Percentiles rank a stretch among this genome's conserved stretches.
Conservation (phyloP, 1,140 invertebrate genomes). For the Theocolax elegans region DNA sequence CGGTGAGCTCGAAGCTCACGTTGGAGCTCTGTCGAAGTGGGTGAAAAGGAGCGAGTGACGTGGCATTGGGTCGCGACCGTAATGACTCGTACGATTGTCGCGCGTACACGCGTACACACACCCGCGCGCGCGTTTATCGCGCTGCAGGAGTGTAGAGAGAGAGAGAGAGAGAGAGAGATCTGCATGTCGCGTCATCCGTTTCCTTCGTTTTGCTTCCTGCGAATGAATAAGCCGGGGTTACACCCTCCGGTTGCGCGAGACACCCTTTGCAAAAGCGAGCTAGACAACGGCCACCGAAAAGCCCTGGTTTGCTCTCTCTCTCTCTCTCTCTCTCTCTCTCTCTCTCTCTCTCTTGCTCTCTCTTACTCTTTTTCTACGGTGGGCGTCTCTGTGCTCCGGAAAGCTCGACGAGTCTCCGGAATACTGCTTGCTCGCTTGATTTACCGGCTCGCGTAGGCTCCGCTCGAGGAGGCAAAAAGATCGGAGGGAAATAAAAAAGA, state of each 20-base stretch:
- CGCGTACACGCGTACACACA: background rate
- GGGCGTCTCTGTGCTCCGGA: conserved; percentile 49
- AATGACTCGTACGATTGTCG: conserved; percentile 1
- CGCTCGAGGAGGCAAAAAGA: too few species aligned
- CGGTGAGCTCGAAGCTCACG: too few species aligned
- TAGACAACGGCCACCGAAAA: conserved; percentile 48
- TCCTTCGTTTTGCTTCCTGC: conserved; percentile 62
- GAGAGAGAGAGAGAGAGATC: conserved; percentile 50
- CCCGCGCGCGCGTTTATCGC: background rate
- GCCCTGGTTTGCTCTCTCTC: conserved; percentile 44
- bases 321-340: background rate
- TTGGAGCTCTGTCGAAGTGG: too few species aligned
- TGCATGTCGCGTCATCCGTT: conserved; percentile 59
- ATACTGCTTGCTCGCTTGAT: conserved; percentile 36
- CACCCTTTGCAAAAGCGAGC: conserved; percentile 52
- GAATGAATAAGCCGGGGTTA: conserved; percentile 63
- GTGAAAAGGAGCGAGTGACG: conserved; percentile 4
- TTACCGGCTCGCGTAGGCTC: conserved; percentile 24
- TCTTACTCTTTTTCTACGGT: conserved; percentile 7
- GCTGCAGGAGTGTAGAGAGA: too few species aligned
- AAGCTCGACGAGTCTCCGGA: conserved; percentile 54
- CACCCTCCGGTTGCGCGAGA: conserved; percentile 59
- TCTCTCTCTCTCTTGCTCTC: conserved; percentile 1
- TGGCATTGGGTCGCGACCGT: background rate
- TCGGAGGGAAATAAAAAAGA: too few species aligned